Conservation (phyloP, 2,797 vertebrate species). For the Coregonus ussuriensis region DNA sequence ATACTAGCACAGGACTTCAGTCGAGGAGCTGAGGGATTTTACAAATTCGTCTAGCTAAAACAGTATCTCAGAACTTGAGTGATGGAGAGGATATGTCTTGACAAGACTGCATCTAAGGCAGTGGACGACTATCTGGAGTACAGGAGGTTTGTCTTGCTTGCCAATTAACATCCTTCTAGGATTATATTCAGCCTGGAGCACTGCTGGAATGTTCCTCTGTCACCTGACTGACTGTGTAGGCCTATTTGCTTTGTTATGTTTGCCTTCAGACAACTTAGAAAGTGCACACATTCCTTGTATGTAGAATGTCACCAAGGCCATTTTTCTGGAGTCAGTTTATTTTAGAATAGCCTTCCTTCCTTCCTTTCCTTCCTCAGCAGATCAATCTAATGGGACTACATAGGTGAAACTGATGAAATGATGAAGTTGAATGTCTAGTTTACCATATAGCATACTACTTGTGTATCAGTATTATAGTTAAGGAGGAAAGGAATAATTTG, state of each 20-base stretch:
- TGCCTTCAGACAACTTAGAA: not conserved
- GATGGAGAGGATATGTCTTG: conserved; percentile 58
- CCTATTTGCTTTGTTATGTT: conserved; percentile 1
- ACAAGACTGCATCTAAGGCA: conserved; percentile 50
- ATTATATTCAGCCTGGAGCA: not conserved
- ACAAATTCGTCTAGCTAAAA: not conserved
- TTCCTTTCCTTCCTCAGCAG: not conserved
- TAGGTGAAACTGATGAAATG: not conserved
- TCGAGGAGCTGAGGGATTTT: not conserved
- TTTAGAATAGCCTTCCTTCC: not conserved
- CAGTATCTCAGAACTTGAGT: no score
- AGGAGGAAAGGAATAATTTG: not conserved
- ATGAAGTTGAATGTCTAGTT: not conserved
- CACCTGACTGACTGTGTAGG: not conserved
- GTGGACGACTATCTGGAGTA: conserved; percentile 76
- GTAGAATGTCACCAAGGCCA: not conserved
- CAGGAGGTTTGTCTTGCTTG: conserved; percentile 62
- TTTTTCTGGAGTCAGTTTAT: not conserved
- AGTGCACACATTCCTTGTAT: not conserved
- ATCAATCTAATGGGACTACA: not conserved
- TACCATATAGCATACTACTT: no score
- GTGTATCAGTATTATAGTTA: not conserved
- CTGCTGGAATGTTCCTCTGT: not conserved
- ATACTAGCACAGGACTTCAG: no score
- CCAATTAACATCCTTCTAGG: not conserved